Percentiles rank a stretch among this genome's conserved stretches.
phyloP scores from a whole-genome alignment of 2,113 vertebrate species.

The Sinocyclocheilus anshuiensis region DNA sequence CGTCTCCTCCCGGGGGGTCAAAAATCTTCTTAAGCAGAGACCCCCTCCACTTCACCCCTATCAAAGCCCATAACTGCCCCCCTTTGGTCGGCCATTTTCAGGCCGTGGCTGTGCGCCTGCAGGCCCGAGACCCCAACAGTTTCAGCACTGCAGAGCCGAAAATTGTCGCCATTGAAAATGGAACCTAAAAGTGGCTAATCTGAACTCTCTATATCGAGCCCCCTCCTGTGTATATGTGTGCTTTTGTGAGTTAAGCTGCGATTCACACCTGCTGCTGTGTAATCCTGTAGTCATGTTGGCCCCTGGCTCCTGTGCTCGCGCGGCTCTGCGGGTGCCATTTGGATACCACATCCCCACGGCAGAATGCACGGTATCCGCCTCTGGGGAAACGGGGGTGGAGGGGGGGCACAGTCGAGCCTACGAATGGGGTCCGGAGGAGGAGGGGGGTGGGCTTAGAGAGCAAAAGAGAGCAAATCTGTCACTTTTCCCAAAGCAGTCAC shows the following conservation, averaged over 20 bases:
- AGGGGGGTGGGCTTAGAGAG: slow-evolving; percentile 75
- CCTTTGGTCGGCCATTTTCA: slow-evolving; percentile 52
- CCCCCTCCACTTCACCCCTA: slow-evolving; percentile 49
- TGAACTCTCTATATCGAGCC: slow-evolving; percentile 40
- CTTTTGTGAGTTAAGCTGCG: slow-evolving; percentile 48
- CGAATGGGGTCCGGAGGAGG: slow-evolving; percentile 64
- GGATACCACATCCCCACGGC: slow-evolving; percentile 74
- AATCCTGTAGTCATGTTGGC: slow-evolving; percentile 53
- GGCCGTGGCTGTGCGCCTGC: slow-evolving; percentile 29
- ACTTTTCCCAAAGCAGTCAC: slow-evolving; percentile 82
- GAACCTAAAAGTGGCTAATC: slow-evolving; percentile 59
- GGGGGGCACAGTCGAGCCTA: slow-evolving; percentile 2
- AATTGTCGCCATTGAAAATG: slow-evolving; percentile 60
- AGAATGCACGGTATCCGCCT: slow-evolving; percentile 78
- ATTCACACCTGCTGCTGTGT: slow-evolving; percentile 61
- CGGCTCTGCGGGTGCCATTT: slow-evolving; percentile 68
- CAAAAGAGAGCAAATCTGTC: slow-evolving; percentile 85
- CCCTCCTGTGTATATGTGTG: slow-evolving; percentile 28
- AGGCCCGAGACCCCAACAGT: slow-evolving; percentile 30
- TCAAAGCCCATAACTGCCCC: slow-evolving; percentile 54
- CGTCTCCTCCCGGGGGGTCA: slow-evolving; percentile 42
- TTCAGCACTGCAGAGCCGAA: slow-evolving; percentile 53
- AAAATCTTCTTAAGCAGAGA: slow-evolving; percentile 56
- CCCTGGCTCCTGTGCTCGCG: slow-evolving; percentile 34
- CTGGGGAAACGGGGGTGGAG: slow-evolving; percentile 11